Percentiles rank a stretch among this genome's conserved stretches.
Conservation (phyloP, 2,888 invertebrate species). For the Lumbricus terrestris region DNA sequence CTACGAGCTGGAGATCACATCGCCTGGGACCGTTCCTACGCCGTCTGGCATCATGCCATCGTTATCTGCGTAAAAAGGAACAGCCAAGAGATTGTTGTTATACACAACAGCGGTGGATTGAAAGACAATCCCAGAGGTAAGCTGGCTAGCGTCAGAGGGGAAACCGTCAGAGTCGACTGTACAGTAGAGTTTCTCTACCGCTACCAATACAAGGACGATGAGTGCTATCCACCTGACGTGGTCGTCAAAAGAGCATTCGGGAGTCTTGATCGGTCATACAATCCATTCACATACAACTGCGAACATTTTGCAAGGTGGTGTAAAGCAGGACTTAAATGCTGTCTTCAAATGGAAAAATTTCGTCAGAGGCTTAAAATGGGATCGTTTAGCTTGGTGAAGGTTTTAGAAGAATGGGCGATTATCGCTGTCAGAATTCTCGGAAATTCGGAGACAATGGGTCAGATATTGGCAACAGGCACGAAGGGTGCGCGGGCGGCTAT, state of each 20-base stretch:
- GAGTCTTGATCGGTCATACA: not conserved
- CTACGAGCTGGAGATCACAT: not conserved
- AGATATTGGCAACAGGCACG: not conserved
- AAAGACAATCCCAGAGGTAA: not conserved
- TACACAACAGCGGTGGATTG: not conserved
- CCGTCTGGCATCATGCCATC: not conserved
- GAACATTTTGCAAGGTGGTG: conserved; percentile 3
- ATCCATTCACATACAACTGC: not conserved
- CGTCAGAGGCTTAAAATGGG: not conserved
- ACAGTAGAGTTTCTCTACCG: not conserved
- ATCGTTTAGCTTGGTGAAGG: not conserved
- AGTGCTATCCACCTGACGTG: not conserved
- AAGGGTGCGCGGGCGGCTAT: not conserved
- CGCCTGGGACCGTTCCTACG: not conserved
- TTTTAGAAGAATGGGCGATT: not conserved
- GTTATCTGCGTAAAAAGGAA: not conserved
- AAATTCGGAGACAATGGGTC: not conserved
- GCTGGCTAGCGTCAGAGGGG: not conserved
- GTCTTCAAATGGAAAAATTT: no score
- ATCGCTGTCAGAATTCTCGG: not conserved
- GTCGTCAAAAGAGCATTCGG: not conserved
- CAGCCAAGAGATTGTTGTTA: not conserved
- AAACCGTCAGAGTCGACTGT: not conserved
- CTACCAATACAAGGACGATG: not conserved
- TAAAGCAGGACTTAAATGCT: not conserved